These are phyloP conservation scores for Lucilia sericata DNA, from an alignment of 1,140 invertebrate species.

Conservation along the genomic window DNA sequence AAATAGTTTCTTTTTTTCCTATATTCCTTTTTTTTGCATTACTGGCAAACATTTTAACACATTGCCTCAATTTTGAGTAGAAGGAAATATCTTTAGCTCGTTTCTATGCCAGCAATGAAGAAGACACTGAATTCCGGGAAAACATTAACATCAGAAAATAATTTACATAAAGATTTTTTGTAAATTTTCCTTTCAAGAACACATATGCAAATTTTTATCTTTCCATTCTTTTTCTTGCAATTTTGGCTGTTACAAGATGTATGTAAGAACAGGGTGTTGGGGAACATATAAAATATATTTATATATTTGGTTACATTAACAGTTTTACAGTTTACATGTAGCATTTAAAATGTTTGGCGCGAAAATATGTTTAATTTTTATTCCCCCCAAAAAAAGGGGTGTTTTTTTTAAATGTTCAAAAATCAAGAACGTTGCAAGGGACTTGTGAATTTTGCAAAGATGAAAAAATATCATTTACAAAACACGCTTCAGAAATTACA, in stretches of 20 bases:
- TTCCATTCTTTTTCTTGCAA: no score
- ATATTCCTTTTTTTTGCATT: background rate
- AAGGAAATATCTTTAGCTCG: background rate
- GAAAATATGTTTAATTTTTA: background rate
- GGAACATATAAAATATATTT: background rate
- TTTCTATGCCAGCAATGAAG: background rate
- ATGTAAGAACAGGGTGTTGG: background rate
- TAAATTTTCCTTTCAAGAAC: background rate
- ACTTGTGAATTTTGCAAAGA: background rate
- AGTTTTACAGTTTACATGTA: background rate
- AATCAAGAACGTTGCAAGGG: background rate
- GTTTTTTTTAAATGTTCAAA: no score
- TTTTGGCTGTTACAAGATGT: background rate
- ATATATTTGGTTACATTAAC: background rate
- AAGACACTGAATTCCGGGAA: background rate
- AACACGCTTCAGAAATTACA: constrained; percentile 64
- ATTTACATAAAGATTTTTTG: background rate
- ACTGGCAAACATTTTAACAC: background rate
- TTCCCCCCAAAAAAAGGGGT: no score
- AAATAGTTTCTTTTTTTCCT: background rate
- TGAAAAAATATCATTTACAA: constrained; percentile 62
- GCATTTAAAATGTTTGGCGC: background rate
- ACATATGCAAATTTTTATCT: background rate
- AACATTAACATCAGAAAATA: constrained; percentile 7
- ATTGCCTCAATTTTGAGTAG: background rate